phyloP scores from a whole-genome alignment of 2,113 vertebrate genomes.

The Mormoops blainvillei region DNA sequence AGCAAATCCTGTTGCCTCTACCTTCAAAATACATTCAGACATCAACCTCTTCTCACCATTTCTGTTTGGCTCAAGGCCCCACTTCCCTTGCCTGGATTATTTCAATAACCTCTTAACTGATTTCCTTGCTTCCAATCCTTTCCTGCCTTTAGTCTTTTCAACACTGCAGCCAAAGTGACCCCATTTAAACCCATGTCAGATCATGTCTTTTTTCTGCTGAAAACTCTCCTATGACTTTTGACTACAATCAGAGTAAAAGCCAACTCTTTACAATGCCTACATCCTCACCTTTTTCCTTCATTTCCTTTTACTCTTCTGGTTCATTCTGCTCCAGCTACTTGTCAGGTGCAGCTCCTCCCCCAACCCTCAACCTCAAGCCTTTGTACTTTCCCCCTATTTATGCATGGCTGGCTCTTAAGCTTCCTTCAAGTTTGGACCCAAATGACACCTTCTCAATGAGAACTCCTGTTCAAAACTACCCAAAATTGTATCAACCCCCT shows the following conservation, averaged over 20 bases:
- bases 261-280: neutral
- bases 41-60: neutral
- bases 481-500: neutral
- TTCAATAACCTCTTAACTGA: neutral
- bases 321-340: neutral
- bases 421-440: neutral
- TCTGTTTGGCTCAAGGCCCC: neutral
- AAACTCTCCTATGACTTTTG: neutral
- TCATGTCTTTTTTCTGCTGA: neutral
- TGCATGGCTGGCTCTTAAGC: neutral
- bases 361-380: neutral
- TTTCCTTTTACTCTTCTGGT: neutral
- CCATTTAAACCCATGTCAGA: neutral
- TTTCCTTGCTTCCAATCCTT: neutral
- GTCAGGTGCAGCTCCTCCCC: neutral
- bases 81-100: neutral
- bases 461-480: neutral
- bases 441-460: neutral
- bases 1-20: neutral
- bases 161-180: neutral
- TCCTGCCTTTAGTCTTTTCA: neutral
- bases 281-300: neutral
- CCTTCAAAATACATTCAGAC: conserved; percentile 18
- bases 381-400: neutral
- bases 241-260: neutral